Evolutionary conservation across 2,888 invertebrate species (phyloP), one percentile per base, ranked within the genome.

Genomic region (Malacosoma neustria): DNA sequence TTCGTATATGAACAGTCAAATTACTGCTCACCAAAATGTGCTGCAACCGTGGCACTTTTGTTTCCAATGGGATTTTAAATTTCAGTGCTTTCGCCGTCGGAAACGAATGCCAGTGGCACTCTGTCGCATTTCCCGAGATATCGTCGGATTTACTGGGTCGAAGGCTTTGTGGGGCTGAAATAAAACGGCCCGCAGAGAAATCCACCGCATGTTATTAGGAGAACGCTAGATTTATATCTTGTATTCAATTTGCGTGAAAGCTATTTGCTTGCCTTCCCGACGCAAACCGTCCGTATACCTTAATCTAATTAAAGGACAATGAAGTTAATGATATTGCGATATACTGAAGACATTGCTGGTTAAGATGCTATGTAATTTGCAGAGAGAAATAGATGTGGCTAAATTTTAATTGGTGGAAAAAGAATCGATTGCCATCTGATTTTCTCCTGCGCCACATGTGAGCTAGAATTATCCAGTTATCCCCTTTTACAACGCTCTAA

Each of bases 231-330:
- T 79, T 79, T 81, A 81, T 80, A 74, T 73, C 72, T 65, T 76
- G 75, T 77, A 76, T 81, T 81, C 80, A 79, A 80, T 80, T 80
- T 80, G 72, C 63, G 72, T 73, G 66, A 76, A 67, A 74, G 77
- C 71, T 70, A 72, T 73, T 70, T 71, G 67, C 69, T 70, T 68
- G 60, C 57, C 63, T 57, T 57, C 51, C 45, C 46, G 48, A 56
- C 43, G 52, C 50, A 51, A 49, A n/a, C n/a, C n/a, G n/a, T n/a
- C n/a, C n/a, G n/a, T n/a, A n/a, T n/a, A n/a, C n/a, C n/a, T n/a
- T n/a, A n/a, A n/a, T n/a, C n/a, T n/a, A n/a, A n/a, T n/a, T n/a
- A n/a, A n/a, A n/a, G n/a, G n/a, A n/a, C n/a, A n/a, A n/a, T n/a
- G n/a, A n/a, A n/a, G n/a, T n/a, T n/a, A n/a, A n/a, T n/a, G n/a